Evolutionary conservation across 2,888 invertebrate genomes (phyloP).

Genomic region (Rhagonycha lutea): DNA sequence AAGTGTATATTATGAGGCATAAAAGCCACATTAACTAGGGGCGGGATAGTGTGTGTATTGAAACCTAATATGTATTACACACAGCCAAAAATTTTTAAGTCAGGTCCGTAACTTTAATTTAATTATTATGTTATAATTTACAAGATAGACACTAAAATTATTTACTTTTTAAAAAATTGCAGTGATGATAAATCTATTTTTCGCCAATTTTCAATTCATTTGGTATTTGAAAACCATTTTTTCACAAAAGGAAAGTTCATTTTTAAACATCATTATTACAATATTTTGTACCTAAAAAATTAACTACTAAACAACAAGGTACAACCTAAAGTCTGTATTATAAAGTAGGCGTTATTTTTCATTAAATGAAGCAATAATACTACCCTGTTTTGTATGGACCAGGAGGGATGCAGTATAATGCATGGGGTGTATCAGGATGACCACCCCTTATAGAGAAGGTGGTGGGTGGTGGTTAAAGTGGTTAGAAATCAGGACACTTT

Average conservation of each 20-base stretch:
- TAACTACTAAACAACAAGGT: background rate
- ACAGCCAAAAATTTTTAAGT: conserved; percentile 33
- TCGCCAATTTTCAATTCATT: background rate
- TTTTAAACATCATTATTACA: background rate
- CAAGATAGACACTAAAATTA: no score
- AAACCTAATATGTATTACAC: conserved; percentile 46
- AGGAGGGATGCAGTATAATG: conserved; percentile 38
- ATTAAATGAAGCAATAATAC: conserved; percentile 11
- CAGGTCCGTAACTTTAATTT: background rate
- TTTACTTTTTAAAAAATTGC: no score
- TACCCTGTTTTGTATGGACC: conserved; percentile 32
- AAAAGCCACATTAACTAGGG: conserved; percentile 52
- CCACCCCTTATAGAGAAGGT: conserved; percentile 45
- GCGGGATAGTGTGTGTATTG: conserved; percentile 49
- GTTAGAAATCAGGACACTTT: conserved; percentile 43
- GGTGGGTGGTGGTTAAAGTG: conserved; percentile 46
- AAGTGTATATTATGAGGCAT: conserved; percentile 48
- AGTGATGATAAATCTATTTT: background rate
- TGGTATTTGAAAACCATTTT: background rate
- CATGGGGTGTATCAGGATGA: conserved; percentile 41
- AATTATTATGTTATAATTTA: background rate
- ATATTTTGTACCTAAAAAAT: background rate
- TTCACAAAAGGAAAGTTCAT: background rate
- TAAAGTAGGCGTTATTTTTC: background rate
- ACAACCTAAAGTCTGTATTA: no score